Evolutionary conservation across 2,113 vertebrate genomes (phyloP).

Genomic region (Mohoua ochrocephala): DNA sequence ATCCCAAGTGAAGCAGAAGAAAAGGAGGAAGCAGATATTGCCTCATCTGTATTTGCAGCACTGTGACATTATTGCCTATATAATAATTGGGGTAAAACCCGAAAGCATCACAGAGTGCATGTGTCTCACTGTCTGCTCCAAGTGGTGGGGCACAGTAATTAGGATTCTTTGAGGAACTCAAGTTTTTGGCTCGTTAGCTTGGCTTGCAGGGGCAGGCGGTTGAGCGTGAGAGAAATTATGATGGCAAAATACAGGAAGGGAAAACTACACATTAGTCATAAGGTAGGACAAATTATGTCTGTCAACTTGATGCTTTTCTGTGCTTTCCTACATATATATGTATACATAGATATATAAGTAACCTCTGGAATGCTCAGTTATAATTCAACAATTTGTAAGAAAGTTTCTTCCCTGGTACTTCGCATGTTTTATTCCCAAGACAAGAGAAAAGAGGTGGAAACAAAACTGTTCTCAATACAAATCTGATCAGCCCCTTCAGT

Average conservation of each 20-base stretch:
- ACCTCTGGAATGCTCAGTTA: neutral
- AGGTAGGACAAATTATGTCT: neutral
- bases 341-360: neutral
- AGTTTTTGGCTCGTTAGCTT: neutral
- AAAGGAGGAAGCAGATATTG: neutral
- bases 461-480: conserved; percentile 41
- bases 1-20: neutral
- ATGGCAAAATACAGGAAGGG: neutral
- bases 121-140: neutral
- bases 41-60: neutral
- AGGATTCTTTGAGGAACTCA: neutral
- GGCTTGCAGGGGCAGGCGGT: neutral
- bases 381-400: neutral
- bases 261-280: neutral
- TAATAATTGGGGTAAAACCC: neutral
- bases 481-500: conserved; percentile 60
- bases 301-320: neutral
- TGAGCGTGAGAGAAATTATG: neutral
- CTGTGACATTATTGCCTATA: neutral
- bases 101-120: neutral
- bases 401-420: conserved; percentile 30
- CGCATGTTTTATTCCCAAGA: conserved; percentile 23
- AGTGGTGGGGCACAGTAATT: neutral
- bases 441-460: conserved; percentile 39
- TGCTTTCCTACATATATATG: neutral